These are phyloP conservation scores for Tadarida brasiliensis DNA, from an alignment of 2,797 vertebrate genomes.

Conservation along the genomic window DNA sequence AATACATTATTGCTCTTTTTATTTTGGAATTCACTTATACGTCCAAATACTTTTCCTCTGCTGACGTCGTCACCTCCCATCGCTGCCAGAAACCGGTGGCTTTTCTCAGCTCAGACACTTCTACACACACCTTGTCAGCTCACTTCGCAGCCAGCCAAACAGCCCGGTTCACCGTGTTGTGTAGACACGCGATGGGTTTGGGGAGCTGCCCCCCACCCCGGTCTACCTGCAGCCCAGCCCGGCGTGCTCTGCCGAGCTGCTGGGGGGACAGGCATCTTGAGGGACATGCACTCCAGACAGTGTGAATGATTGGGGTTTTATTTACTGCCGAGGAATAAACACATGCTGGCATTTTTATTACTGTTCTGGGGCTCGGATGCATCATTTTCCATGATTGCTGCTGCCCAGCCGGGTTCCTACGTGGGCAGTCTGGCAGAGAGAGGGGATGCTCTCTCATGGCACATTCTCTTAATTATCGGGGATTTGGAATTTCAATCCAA, in stretches of 20 bases:
- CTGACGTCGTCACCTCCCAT: neutral
- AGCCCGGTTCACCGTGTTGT: neutral
- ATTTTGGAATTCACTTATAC: neutral
- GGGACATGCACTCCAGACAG: constrained; percentile 45
- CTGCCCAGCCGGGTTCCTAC: constrained; percentile 22
- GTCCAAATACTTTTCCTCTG: neutral
- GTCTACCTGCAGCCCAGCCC: neutral
- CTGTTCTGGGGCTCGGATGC: constrained; percentile 48
- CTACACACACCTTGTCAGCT: neutral
- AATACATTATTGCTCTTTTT: neutral
- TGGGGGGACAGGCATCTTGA: neutral
- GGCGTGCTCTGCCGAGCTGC: neutral
- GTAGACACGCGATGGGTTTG: neutral
- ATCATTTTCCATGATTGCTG: constrained; percentile 72
- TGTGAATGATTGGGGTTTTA: constrained; percentile 74
- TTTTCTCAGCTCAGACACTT: neutral
- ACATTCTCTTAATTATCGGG: constrained; percentile 78
- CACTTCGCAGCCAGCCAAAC: neutral
- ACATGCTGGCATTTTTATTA: constrained; percentile 73
- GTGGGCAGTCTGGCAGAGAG: constrained; percentile 59
- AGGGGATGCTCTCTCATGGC: constrained; percentile 59
- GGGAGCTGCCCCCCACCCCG: neutral
- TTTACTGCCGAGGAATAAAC: constrained; percentile 74
- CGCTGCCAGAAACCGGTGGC: neutral
- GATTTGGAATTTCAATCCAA: constrained; percentile 49